Evolutionary conservation across 2,888 invertebrate genomes (phyloP), one percentile per base, ranked within the genome.

Genomic region (Archips crataeganus): DNA sequence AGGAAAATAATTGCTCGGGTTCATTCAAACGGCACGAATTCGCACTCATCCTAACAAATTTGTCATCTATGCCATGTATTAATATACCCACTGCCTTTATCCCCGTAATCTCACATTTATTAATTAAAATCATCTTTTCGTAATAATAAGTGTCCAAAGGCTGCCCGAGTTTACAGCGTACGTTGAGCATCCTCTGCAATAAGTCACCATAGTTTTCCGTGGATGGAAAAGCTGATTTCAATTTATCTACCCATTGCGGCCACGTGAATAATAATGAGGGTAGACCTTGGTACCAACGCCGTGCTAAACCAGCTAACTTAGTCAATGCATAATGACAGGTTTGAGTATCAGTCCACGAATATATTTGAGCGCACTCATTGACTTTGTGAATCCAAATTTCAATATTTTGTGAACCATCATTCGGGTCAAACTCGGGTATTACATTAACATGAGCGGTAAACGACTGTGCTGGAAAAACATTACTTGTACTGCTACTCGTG

Each of bases 251-350:
- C 64, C 76, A 76, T 23, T 76, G 66, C 9, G n/a, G 36, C 74
- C 76, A 76, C 10, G 74, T 71, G 39, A 71, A 66, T 23, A 75
- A 15, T 11, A 71, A 49, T 1, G 63, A 51, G 4, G 65, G 57
- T 39, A 71, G 32, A 47, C 63, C 64, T 23, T 70, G 47, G 54
- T 70, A 70, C 70, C 70, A 70, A 6, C 42, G 42, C 42, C 39
- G 42, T 10, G 61, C 61, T 13, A 42, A 10, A 8, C 61, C 61
- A 8, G 13, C 42, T 15, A 62, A n/a, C n/a, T 62, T 62, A 15
- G 42, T 15, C 10, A 62, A 62, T n/a, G 61, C 61, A 23, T 62
- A 62, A 4, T 42, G 23, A 15, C 42, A 42, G 1, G 61, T 62
- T 42, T 62, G 61, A 3, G 42, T 42, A 42, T 62, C 61, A 13